Conservation (phyloP, 2,888 invertebrate species). For the Plebejus argus region DNA sequence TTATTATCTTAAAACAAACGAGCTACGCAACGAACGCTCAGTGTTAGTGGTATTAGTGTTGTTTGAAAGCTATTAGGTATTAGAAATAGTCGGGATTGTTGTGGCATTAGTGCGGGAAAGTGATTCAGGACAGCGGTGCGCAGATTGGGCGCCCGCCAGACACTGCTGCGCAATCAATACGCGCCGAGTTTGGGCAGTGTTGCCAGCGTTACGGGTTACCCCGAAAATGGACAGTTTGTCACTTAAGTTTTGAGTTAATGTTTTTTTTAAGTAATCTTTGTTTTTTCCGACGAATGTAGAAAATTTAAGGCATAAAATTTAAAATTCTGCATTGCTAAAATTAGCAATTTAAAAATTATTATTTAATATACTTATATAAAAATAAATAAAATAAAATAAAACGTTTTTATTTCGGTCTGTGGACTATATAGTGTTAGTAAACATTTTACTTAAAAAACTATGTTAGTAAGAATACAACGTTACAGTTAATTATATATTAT, state of each 20-base stretch:
- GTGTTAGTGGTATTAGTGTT: neutral
- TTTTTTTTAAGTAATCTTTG: too few relatives aligned
- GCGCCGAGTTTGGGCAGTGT: slow-evolving; percentile 35
- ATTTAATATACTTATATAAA: too few relatives aligned
- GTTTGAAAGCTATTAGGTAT: slow-evolving; percentile 3
- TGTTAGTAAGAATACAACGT: too few relatives aligned
- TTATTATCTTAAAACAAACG: neutral
- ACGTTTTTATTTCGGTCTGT: too few relatives aligned
- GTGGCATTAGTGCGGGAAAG: slow-evolving; percentile 36
- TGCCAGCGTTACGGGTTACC: neutral
- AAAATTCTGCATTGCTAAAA: too few relatives aligned
- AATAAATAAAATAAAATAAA: too few relatives aligned
- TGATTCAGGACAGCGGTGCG: slow-evolving; percentile 28
- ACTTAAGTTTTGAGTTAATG: neutral
- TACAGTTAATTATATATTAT: too few relatives aligned
- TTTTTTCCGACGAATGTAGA: too few relatives aligned
- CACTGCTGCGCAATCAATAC: slow-evolving; percentile 39
- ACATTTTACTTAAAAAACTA: too few relatives aligned
- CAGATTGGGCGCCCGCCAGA: slow-evolving; percentile 35
- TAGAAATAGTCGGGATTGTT: slow-evolving; percentile 7
- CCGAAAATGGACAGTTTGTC: neutral
- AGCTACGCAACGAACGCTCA: neutral
- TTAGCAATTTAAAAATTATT: too few relatives aligned
- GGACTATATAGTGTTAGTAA: too few relatives aligned
- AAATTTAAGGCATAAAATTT: too few relatives aligned